A percentile compares a stretch with the other conserved stretches of the same genome.
phyloP scores from a whole-genome alignment of 1,140 invertebrate species.

The Drosophila insularis region DNA sequence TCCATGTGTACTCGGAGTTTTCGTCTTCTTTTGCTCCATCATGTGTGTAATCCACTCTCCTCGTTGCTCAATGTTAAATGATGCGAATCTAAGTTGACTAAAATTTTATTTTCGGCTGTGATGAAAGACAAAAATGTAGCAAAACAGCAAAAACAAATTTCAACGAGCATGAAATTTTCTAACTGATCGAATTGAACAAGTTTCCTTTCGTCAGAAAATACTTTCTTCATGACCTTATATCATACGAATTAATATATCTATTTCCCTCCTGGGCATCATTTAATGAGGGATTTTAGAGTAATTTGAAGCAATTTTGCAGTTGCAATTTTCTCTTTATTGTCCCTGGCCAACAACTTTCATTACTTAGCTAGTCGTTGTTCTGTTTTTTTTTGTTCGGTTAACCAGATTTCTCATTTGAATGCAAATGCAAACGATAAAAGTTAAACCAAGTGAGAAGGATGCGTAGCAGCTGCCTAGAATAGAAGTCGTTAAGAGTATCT shows the following conservation, averaged over 20 bases:
- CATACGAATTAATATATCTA: too few species aligned
- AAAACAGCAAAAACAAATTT: conserved; percentile 33
- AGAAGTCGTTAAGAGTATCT: conserved; percentile 1
- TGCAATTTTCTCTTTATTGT: conserved; percentile 6
- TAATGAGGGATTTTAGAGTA: conserved; percentile 4
- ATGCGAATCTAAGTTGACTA: conserved; percentile 71
- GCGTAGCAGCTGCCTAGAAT: conserved; percentile 11
- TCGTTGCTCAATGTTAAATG: conserved; percentile 75
- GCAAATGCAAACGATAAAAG: conserved; percentile 67
- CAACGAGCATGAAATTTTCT: neutral
- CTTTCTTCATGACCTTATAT: too few species aligned
- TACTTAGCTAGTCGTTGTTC: neutral
- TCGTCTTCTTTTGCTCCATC: conserved; percentile 44
- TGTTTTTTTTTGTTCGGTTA: conserved; percentile 46
- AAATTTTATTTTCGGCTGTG: conserved; percentile 55
- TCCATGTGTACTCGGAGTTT: neutral
- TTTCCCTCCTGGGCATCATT: neutral
- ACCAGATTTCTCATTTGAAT: conserved; percentile 62
- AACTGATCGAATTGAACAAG: neutral
- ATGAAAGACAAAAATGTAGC: conserved; percentile 58
- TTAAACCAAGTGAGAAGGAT: conserved; percentile 23
- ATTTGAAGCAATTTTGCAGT: conserved; percentile 2
- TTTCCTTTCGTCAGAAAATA: neutral
- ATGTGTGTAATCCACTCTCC: conserved; percentile 79
- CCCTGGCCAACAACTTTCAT: conserved; percentile 6